A percentile compares a stretch with the other conserved stretches of the same genome.
Evolutionary conservation across 2,888 invertebrate species (phyloP).

Genomic region (Balanococcus diminutus): DNA sequence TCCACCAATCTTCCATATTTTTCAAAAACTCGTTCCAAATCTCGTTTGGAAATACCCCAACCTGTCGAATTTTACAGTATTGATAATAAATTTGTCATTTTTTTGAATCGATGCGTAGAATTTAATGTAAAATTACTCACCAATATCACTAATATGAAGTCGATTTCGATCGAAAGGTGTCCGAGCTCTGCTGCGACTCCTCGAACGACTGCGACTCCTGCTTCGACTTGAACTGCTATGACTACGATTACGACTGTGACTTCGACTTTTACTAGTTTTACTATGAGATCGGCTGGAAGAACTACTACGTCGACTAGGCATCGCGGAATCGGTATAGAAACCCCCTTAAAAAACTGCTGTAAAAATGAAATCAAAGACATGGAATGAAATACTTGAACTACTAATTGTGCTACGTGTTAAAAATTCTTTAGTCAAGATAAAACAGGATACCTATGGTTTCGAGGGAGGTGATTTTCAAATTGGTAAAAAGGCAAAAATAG

Average conservation of each 20-base stretch:
- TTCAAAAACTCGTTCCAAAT: conserved; percentile 57
- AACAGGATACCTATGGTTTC: background rate
- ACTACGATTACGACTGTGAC: conserved; percentile 55
- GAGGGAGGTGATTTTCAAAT: background rate
- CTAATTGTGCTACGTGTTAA: background rate
- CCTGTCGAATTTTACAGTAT: conserved; percentile 44
- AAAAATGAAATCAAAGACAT: background rate
- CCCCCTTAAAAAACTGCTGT: background rate
- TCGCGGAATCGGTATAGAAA: background rate
- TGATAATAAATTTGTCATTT: background rate
- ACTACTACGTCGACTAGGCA: conserved; percentile 52
- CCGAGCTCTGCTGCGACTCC: conserved; percentile 54
- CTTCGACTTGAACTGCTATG: conserved; percentile 53
- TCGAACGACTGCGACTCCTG: conserved; percentile 53
- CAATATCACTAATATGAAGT: conserved; percentile 57
- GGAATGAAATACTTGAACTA: background rate
- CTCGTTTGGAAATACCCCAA: conserved; percentile 57
- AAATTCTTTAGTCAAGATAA: background rate
- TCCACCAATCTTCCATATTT: conserved; percentile 57
- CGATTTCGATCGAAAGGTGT: conserved; percentile 57
- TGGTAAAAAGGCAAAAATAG: background rate
- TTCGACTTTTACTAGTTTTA: conserved; percentile 57
- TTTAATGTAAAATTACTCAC: conserved; percentile 33
- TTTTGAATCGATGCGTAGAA: too few species aligned
- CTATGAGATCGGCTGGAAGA: conserved; percentile 57